Base-by-base conservation (phyloP, 2,113 vertebrate species). In the Phyllostomus discolor region DNA sequence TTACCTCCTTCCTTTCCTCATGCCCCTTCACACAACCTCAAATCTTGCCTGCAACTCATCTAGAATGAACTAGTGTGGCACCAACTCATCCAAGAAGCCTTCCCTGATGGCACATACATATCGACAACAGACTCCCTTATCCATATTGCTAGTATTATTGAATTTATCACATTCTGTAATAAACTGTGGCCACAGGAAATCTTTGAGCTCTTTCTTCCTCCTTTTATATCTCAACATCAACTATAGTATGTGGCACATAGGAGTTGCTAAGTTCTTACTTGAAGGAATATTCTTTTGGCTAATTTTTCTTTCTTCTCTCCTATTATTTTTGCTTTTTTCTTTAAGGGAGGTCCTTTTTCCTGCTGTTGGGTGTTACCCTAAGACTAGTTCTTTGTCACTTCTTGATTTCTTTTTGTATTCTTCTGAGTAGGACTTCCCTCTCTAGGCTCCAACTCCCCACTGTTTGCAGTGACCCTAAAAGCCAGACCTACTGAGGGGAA, bases 381-480 rank as follows among this genome's bases (percentile, higher is more conserved):
- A 50, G 64, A 57, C 50, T 86, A 38, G 10, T 19, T 95, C 90
- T 64, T 82, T 90, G 38, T 67, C 31, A 52, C 38, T 22, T 43
- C 66, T 46, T 66, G 78, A 89, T 89, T 96, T 95, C n/a, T 76
- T 67, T 78, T 54, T 70, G 17, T 91, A 88, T 22, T 81, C 8
- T 87, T 90, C 88, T 78, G 70, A 79, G 17, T 52, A 70, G 54
- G 24, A 52, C 22, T 48, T 52, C 69, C 48, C 20, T 85, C 19
- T 52, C 52, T 78, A 41, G 73, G 52, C 62, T n/a, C 62, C n/a
- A 15, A 15, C n/a, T 82, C 52, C n/a, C n/a, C 28, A 79, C 64
- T 88, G 35, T 76, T 46, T 33, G 50, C 59, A 48, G 73, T 22
- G 78, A 80, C 72, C 75, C 48, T 22, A 66, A 66, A 41, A 67